These are phyloP conservation scores for Ectemnius continuus DNA, from an alignment of 2,888 invertebrate species.

Conservation along the genomic window DNA sequence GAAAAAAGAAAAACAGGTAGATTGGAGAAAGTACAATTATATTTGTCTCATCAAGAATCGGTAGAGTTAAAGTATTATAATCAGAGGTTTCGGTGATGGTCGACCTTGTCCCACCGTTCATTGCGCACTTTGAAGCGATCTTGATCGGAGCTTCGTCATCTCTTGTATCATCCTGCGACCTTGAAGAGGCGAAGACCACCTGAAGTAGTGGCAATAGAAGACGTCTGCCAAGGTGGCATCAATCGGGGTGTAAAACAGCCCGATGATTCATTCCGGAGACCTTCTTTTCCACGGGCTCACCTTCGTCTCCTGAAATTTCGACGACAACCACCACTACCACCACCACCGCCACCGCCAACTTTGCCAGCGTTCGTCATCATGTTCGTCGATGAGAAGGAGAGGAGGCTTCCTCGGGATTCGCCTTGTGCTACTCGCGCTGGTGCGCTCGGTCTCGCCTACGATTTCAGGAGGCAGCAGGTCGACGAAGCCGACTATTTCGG, in stretches of 20 bases:
- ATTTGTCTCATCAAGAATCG: no score
- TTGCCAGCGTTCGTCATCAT: constrained; percentile 17
- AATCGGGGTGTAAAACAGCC: constrained; percentile 22
- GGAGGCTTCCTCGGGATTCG: constrained; percentile 20
- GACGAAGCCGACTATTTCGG: constrained; percentile 69
- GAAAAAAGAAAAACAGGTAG: no score
- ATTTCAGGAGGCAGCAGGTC: constrained; percentile 40
- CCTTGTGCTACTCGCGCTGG: not conserved
- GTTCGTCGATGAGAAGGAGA: not conserved
- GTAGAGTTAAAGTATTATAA: no score
- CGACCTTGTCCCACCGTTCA: not conserved
- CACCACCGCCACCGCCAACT: constrained; percentile 22
- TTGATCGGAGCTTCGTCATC: not conserved
- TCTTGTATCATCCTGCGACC: constrained; percentile 33
- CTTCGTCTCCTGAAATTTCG: constrained; percentile 15
- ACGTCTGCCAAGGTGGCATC: constrained; percentile 35
- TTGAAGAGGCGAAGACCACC: constrained; percentile 51
- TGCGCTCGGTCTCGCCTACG: not conserved
- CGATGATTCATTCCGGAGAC: constrained; percentile 50
- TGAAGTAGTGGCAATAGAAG: constrained; percentile 32
- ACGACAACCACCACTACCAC: constrained; percentile 13
- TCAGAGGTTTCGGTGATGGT: no score
- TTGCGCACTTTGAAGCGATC: not conserved
- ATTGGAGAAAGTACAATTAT: no score
- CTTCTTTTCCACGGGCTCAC: constrained; percentile 42